Base-by-base conservation (phyloP, 2,113 vertebrate genomes). In the Tricholaema leucomelas region DNA sequence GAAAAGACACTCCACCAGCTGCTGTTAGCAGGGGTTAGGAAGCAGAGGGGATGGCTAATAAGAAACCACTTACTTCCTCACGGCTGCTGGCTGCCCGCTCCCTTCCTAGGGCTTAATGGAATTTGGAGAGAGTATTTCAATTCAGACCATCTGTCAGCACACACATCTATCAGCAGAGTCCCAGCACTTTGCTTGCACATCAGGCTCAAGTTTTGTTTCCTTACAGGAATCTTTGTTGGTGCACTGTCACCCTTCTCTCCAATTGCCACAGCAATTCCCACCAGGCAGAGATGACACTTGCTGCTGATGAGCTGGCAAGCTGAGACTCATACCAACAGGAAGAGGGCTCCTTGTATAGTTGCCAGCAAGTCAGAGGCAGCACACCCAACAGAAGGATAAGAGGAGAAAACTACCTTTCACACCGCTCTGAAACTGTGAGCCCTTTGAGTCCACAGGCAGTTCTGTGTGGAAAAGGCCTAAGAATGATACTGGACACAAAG, bases 81-180 rank as follows among this genome's bases (percentile, higher is more conserved):
- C 0, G n/a, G 78, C 81, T 92, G 90, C 66, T 75, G 48, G 81
- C 85, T 89, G 75, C 71, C 50, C 1, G 40, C 71, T 92, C 59
- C 42, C 79, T 81, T 92, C 79, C 82, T 8, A 18, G 40, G 50
- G 75, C 88, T 96, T 89, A 91, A 95, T 91, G 92, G 92, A 89
- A 85, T 92, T 89, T 67, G 66, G 67, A 87, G 90, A 91, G 85
- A 91, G 90, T 65, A 89, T 92, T 92, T 85, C 82, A 87, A 95
- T 75, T 35, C 90, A 87, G 71, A 65, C 75, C 92, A 87, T 87
- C 93, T 91, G 92, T 89, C 95, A 85, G 88, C 85, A 87, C 87
- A 66, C 74, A 56, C 28, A 67, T 3, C 40, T 27, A 89, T 75
- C 78, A 79, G 56, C 56, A 42, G 28, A 73, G 59, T 13, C 72